phyloP scores from a whole-genome alignment of 1,140 invertebrate genomes.

The Bombus turneri region DNA sequence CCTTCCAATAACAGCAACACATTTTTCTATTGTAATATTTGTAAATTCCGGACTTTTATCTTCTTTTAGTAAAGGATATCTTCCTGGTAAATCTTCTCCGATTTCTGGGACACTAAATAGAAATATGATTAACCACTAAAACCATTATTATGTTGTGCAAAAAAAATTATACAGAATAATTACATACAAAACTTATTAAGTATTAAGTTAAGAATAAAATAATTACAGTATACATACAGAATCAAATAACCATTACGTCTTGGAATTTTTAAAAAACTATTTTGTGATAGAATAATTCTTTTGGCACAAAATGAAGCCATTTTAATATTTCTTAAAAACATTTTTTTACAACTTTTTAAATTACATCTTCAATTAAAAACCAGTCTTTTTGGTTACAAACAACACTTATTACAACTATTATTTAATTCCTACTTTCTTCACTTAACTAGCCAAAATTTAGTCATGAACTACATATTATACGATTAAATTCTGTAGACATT shows the following conservation, averaged over 20 bases:
- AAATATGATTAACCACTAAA: constrained; percentile 18
- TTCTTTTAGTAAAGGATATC: constrained; percentile 88
- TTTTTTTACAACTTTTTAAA: background rate
- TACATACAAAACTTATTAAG: background rate
- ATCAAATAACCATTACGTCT: constrained; percentile 81
- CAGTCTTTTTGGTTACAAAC: background rate
- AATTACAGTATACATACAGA: constrained; percentile 78
- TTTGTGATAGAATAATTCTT: constrained; percentile 72
- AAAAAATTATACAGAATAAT: background rate
- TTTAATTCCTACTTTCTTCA: background rate
- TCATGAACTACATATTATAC: background rate
- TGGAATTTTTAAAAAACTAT: constrained; percentile 74
- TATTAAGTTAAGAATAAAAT: background rate
- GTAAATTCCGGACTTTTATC: constrained; percentile 91
- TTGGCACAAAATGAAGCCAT: constrained; percentile 78
- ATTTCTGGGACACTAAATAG: constrained; percentile 92
- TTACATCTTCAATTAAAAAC: constrained; percentile 18
- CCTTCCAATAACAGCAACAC: constrained; percentile 91
- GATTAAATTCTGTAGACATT: background rate
- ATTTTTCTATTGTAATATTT: constrained; percentile 91
- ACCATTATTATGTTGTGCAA: background rate
- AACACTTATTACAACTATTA: no score
- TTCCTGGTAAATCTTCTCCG: constrained; percentile 89
- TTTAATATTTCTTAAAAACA: constrained; percentile 49
- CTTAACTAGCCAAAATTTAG: background rate